Base-by-base conservation (phyloP, 2,113 vertebrate genomes). In the Gambusia affinis region DNA sequence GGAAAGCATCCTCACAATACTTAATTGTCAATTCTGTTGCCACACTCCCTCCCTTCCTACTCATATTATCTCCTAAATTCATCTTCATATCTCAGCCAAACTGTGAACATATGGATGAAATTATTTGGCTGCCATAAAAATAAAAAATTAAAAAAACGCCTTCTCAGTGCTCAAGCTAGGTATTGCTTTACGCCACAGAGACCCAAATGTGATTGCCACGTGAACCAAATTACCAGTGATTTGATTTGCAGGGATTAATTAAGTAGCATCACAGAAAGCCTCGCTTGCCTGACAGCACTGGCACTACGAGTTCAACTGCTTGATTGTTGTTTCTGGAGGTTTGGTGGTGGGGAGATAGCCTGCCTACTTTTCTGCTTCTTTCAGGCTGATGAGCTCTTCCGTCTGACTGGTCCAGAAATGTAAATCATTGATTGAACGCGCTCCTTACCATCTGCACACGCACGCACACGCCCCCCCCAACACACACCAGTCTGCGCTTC, bases 161-260 rank as follows among this genome's bases (percentile, higher is more conserved):
- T 70, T 77, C 85, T 88, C 57, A 81, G 64, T 61, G 75, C 12
- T 1, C 66, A 42, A 65, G 72, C 67, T 77, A 79, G 81, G 84
- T 89, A 70, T 75, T 29, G 63, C 80, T 71, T 84, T 75, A 72
- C 78, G 67, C 47, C 68, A 63, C 60, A 73, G 90, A 70, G 66
- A 65, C 70, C 64, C 70, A 81, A 87, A 91, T 85, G 68, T 7
- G 76, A 91, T 85, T 90, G 83, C 84, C 42, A 64, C 62, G 80
- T 12, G 28, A 76, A 84, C 73, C 85, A 91, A 91, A 90, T 91
- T 82, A 87, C 84, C 84, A 86, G 85, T 70, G 73, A 93, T 91
- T 94, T 86, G 90, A 94, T 92, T 93, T 91, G 83, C 76, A 62
- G 84, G 86, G 91, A 91, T 93, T 91, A 92, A 94, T 93, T 93